Evolutionary conservation across 2,797 vertebrate genomes (phyloP).

Genomic region (Tenualosa thibaudeaui): DNA sequence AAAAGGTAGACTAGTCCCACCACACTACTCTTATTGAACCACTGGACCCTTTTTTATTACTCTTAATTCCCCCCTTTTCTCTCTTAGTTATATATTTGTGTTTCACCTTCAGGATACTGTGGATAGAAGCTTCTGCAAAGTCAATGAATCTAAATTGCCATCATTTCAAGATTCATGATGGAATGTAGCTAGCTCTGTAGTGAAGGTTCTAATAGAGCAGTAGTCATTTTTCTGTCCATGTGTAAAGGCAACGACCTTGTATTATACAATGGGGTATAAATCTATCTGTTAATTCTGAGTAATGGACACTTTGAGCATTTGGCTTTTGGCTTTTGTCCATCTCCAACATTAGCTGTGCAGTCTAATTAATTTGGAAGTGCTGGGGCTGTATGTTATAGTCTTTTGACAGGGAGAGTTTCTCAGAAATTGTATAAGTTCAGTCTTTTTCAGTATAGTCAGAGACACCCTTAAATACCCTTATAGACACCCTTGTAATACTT

Average conservation of each 20-base stretch:
- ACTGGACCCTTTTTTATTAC: neutral
- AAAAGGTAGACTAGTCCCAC: slow-evolving; percentile 79
- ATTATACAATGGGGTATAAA: neutral
- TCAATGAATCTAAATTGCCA: neutral
- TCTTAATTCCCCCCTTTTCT: neutral
- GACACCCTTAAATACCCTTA: no score
- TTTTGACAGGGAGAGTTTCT: neutral
- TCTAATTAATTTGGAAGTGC: neutral
- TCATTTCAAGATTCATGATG: neutral
- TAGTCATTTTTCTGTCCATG: neutral
- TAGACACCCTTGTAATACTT: neutral
- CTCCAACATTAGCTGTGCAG: neutral
- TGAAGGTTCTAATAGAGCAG: neutral
- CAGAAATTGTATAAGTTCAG: neutral
- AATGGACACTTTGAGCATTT: neutral
- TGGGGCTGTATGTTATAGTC: neutral
- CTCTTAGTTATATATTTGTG: neutral
- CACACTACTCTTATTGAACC: neutral
- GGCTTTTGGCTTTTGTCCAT: slow-evolving; percentile 6
- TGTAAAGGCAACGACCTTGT: neutral
- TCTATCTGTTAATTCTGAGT: neutral
- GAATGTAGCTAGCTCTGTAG: neutral
- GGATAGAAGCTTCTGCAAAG: neutral
- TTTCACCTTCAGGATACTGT: neutral
- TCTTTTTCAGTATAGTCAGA: neutral